A percentile compares a stretch with the other conserved stretches of the same genome.
These are phyloP conservation scores for Papilio aristodemus DNA, from an alignment of 1,140 invertebrate species.

Conservation along the genomic window DNA sequence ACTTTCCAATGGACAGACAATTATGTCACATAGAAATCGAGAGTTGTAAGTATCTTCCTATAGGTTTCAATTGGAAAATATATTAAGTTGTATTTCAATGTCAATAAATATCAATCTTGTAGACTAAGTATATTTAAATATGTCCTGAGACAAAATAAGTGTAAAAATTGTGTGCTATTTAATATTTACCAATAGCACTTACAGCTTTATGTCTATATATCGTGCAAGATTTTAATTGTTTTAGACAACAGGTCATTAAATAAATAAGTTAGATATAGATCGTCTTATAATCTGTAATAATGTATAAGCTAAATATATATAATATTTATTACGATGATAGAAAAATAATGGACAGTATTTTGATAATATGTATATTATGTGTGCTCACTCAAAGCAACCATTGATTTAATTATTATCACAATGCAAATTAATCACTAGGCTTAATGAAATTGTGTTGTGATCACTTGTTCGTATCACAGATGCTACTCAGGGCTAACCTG, in stretches of 20 bases:
- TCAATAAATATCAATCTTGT: constrained; percentile 1
- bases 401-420: constrained; percentile 70
- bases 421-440: constrained; percentile 75
- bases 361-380: constrained; percentile 44
- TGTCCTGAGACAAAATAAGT: not conserved
- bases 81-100: not conserved
- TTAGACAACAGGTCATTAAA: constrained; percentile 25
- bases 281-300: constrained; percentile 24
- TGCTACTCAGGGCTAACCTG: constrained; percentile 75
- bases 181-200: constrained; percentile 23
- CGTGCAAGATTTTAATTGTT: constrained; percentile 16
- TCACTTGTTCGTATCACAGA: constrained; percentile 78
- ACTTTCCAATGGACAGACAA: constrained; percentile 99
- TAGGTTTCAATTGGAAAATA: constrained; percentile 8
- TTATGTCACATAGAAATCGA: constrained; percentile 98
- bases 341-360: constrained; percentile 68
- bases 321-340: constrained; percentile 56
- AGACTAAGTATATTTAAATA: not conserved
- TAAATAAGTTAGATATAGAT: constrained; percentile 25
- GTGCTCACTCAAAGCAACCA: constrained; percentile 72
- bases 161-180: not conserved
- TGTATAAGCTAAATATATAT: constrained; percentile 39
- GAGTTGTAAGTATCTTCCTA: constrained; percentile 94
- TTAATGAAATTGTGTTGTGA: constrained; percentile 77
- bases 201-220: constrained; percentile 28